Evolutionary conservation across 2,888 invertebrate species (phyloP).

Genomic region (Tenthredo scrophulariae): DNA sequence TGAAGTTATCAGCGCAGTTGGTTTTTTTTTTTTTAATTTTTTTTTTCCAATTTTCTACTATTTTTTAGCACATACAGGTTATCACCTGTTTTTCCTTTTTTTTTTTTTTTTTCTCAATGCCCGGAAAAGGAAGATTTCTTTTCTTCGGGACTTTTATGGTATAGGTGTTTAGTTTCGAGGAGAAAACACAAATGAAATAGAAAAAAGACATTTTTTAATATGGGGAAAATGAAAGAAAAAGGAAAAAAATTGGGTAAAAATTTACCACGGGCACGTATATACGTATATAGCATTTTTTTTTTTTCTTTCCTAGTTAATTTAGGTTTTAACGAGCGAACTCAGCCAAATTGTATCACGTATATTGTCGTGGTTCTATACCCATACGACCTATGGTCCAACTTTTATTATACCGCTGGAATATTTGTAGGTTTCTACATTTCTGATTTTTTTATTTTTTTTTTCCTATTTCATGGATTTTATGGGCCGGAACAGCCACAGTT

Average conservation of each 20-base stretch:
- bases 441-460: neutral
- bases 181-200: neutral
- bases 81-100: too few relatives aligned
- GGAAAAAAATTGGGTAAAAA: neutral
- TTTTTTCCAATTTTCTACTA: neutral
- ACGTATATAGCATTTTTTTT: neutral
- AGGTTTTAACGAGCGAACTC: slow-evolving; percentile 24
- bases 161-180: neutral
- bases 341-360: slow-evolving; percentile 30
- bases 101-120: neutral
- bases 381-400: neutral
- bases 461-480: slow-evolving; percentile 41
- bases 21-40: slow-evolving; percentile 41
- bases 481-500: slow-evolving; percentile 46
- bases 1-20: slow-evolving; percentile 61
- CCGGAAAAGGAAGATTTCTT: neutral
- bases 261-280: neutral
- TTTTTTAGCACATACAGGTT: neutral
- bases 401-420: slow-evolving; percentile 12
- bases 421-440: slow-evolving; percentile 47
- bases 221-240: neutral
- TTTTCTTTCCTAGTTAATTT: slow-evolving; percentile 20
- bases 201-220: neutral
- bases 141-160: neutral
- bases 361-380: neutral